Conservation (phyloP, 2,113 vertebrate species). For the Catharus fuscescens region DNA sequence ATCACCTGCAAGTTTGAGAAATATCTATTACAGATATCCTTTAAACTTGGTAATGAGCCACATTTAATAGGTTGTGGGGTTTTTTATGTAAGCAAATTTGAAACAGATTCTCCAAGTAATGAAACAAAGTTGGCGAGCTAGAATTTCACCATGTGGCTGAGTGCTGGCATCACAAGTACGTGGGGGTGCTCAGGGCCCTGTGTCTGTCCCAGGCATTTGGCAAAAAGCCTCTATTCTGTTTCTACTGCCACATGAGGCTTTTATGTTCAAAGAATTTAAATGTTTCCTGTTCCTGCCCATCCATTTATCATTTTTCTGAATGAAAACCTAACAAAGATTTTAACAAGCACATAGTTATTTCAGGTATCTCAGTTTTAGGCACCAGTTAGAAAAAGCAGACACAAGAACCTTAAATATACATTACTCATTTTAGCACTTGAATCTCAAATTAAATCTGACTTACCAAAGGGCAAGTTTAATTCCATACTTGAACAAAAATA, state of each 20-base stretch:
- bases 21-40: conserved; percentile 43
- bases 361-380: neutral
- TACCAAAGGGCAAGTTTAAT: neutral
- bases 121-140: conserved; percentile 54
- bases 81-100: conserved; percentile 49
- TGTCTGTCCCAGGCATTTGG: conserved; percentile 12
- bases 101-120: conserved; percentile 63
- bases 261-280: conserved; percentile 10
- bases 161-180: neutral
- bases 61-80: conserved; percentile 18
- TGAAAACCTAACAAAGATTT: neutral
- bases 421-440: neutral
- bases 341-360: neutral
- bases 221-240: conserved; percentile 40
- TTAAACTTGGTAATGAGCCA: conserved; percentile 48
- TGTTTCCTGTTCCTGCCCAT: conserved; percentile 35
- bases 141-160: conserved; percentile 61
- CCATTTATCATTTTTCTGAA: conserved; percentile 37
- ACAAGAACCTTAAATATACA: neutral
- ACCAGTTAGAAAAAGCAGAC: neutral
- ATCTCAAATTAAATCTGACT: neutral
- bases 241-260: conserved; percentile 26
- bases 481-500: neutral
- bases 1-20: conserved; percentile 41
- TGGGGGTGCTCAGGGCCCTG: conserved; percentile 32